phyloP scores from a whole-genome alignment of 2,888 invertebrate genomes.

The Patella caerulea region DNA sequence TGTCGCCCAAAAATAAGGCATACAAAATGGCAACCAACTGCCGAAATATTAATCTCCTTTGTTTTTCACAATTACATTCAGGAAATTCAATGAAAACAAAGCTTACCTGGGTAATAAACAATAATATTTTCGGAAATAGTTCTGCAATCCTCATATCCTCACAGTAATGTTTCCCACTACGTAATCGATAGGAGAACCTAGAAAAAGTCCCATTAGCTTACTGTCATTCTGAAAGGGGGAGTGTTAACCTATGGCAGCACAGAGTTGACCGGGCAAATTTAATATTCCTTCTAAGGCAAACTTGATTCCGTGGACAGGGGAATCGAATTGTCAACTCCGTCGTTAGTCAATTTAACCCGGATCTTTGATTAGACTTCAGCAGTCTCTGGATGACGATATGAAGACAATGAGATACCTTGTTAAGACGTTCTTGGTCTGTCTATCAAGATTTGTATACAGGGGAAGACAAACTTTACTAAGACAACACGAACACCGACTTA shows the following conservation, averaged over 20 bases:
- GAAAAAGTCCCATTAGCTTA: not conserved
- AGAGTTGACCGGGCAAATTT: not conserved
- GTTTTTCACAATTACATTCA: too few species aligned
- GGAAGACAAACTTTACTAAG: not conserved
- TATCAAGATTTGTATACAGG: not conserved
- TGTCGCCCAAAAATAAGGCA: too few species aligned
- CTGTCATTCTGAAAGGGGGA: not conserved
- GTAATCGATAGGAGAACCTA: too few species aligned
- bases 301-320: not conserved
- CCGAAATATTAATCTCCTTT: too few species aligned
- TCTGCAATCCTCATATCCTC: too few species aligned
- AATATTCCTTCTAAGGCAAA: not conserved
- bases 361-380: not conserved
- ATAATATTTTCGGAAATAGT: too few species aligned
- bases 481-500: not conserved
- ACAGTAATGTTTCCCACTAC: too few species aligned
- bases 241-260: not conserved
- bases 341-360: slow-evolving; percentile 5
- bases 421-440: not conserved
- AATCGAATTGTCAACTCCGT: not conserved
- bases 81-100: too few species aligned
- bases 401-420: slow-evolving; percentile 9
- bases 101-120: too few species aligned
- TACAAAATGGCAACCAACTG: too few species aligned
- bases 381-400: not conserved